Base-by-base conservation (phyloP, 2,888 invertebrate species). In the Pomacea canaliculata region DNA sequence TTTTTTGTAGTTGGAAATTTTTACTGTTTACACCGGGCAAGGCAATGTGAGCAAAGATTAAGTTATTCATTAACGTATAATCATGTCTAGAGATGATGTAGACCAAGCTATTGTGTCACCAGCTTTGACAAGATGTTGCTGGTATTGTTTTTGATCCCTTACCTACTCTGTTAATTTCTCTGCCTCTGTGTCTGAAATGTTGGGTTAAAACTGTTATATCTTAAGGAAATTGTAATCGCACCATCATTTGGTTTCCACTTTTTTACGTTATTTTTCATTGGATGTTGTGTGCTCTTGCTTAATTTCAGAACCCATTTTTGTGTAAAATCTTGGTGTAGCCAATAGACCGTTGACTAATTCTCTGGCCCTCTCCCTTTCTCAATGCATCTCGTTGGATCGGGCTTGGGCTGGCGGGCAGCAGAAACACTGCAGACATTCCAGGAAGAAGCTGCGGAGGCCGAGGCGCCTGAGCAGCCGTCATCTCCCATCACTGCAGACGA, bases 321-420 rank as follows among this genome's bases (percentile, higher is more conserved):
- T 51, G 51, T 68, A 62, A 69, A 37, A 68, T 49, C 48, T 68
- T n/a, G 68, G 18, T 68, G n/a, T 27, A 56, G 59, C 59, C 65
- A 51, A 71, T 10, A 13, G 46, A 67, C 67, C 59, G 73, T 59
- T 49, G 23, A 76, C 76, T 76, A 76, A 76, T 66, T 46, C 62
- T 67, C 59, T 76, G 71, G 67, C 76, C 76, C 71, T 71, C 66
- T 76, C 70, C 70, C 66, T 81, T 78, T 81, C 80, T 82, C 77
- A 81, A 81, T 80, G 81, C 82, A 68, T 82, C 77, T 81, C 79
- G 79, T 77, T 81, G 83, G 81, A 81, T 79, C 78, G 80, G 82
- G 78, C 70, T 67, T 80, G 78, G 76, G 77, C 72, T 79, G 77
- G 79, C 77, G 76, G 70, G 59, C 78, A 70, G 72, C 81, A 80